These are phyloP conservation scores for Patiria pectinifera DNA, from an alignment of 53 echinoderm and acorn worm species.

Conservation along the genomic window DNA sequence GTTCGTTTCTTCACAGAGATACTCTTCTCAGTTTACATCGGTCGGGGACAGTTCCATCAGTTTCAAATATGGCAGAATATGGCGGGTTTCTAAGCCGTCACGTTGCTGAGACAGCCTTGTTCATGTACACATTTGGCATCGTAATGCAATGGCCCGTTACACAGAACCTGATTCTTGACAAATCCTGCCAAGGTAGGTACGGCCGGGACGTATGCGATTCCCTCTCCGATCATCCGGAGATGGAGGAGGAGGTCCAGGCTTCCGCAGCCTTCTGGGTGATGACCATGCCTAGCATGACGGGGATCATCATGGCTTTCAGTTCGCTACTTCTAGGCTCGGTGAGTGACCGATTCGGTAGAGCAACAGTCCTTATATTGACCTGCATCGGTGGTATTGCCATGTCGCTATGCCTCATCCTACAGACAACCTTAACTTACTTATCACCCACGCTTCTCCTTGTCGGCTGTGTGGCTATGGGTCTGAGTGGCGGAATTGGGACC, in stretches of 20 bases:
- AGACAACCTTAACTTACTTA: conserved; percentile 38
- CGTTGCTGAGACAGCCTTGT: conserved; percentile 64
- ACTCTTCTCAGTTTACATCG: neutral
- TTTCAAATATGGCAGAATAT: conserved; percentile 4
- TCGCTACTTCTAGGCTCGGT: conserved; percentile 76
- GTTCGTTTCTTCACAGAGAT: neutral
- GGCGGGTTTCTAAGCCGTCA: neutral
- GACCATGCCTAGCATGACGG: conserved; percentile 69
- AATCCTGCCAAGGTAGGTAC: conserved; percentile 60
- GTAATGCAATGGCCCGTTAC: conserved; percentile 79
- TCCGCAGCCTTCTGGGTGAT: conserved; percentile 71
- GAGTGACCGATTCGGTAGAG: conserved; percentile 80
- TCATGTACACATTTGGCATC: conserved; percentile 75
- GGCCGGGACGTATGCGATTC: conserved; percentile 68
- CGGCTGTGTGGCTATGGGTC: conserved; percentile 59
- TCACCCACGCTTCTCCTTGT: conserved; percentile 52
- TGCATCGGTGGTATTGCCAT: conserved; percentile 59
- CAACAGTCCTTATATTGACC: conserved; percentile 72
- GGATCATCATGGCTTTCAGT: conserved; percentile 73
- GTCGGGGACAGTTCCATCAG: neutral
- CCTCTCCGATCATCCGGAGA: conserved; percentile 73
- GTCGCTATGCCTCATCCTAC: conserved; percentile 44
- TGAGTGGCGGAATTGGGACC: conserved; percentile 78
- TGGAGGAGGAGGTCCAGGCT: conserved; percentile 71
- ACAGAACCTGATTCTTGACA: conserved; percentile 75